Evolutionary conservation across 1,140 invertebrate species (phyloP).

Genomic region (Hestina assimilis): DNA sequence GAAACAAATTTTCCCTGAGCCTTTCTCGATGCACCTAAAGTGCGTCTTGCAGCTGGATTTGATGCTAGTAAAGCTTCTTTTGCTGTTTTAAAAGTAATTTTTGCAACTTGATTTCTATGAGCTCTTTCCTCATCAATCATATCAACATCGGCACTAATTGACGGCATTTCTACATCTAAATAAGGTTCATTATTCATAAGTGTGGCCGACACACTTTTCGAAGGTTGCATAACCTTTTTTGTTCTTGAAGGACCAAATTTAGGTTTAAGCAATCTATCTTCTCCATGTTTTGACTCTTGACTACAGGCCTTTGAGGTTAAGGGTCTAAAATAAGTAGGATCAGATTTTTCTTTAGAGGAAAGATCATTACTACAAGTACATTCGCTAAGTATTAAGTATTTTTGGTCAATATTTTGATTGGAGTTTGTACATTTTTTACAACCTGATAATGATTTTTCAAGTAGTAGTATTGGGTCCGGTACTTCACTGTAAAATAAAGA

Average conservation of each 20-base stretch:
- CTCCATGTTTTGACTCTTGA: constrained; percentile 34
- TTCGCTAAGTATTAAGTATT: constrained; percentile 35
- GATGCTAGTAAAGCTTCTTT: constrained; percentile 57
- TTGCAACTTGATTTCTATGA: constrained; percentile 62
- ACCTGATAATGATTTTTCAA: constrained; percentile 38
- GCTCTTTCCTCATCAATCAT: constrained; percentile 51
- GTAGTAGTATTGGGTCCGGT: constrained; percentile 39
- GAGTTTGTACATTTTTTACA: constrained; percentile 41
- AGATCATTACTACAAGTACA: constrained; percentile 42
- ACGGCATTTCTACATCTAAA: constrained; percentile 5
- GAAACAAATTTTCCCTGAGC: constrained; percentile 68
- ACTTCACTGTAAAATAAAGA: constrained; percentile 38
- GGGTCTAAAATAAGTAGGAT: constrained; percentile 9
- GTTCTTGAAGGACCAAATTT: constrained; percentile 31
- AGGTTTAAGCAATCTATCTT: constrained; percentile 40
- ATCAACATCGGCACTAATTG: constrained; percentile 22
- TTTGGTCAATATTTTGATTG: background rate
- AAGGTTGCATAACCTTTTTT: background rate
- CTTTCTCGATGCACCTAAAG: constrained; percentile 61
- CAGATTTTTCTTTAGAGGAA: background rate
- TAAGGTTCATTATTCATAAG: constrained; percentile 2
- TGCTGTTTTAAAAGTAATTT: constrained; percentile 68
- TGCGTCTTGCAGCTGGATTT: constrained; percentile 62
- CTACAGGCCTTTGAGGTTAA: constrained; percentile 32
- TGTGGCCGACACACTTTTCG: background rate